These are phyloP conservation scores for Abramis brama DNA, from an alignment of 2,113 vertebrate species.

Conservation along the genomic window DNA sequence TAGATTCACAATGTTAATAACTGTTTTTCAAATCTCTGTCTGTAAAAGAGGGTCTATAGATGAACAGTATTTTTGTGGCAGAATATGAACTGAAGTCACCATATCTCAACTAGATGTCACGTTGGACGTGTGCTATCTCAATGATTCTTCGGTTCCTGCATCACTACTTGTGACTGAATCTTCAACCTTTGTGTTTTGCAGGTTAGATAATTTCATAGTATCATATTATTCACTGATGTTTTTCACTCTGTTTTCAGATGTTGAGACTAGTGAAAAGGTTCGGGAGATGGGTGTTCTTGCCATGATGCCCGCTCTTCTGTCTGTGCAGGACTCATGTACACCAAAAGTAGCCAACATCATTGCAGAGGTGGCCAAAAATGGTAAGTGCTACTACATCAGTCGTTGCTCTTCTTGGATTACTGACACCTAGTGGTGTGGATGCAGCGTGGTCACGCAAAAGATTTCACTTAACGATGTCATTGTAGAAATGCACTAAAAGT, in stretches of 20 bases:
- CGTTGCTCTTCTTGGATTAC: neutral
- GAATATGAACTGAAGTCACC: neutral
- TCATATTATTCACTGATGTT: neutral
- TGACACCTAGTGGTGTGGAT: neutral
- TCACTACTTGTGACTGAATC: neutral
- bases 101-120: neutral
- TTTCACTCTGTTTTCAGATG: conserved; percentile 79
- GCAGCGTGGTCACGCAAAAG: neutral
- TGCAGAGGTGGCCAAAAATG: conserved; percentile 98
- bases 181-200: neutral
- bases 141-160: neutral
- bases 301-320: conserved; percentile 84
- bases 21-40: neutral
- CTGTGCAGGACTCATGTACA: conserved; percentile 85
- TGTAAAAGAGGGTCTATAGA: neutral
- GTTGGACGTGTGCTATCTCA: neutral
- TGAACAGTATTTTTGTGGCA: too few relatives aligned
- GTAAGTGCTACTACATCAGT: conserved; percentile 68
- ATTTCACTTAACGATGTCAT: too few relatives aligned
- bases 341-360: conserved; percentile 98
- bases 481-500: neutral
- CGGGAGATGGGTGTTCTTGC: conserved; percentile 90
- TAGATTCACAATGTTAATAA: neutral
- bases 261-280: conserved; percentile 91
- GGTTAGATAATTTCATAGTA: neutral